Percentiles rank a stretch among this genome's conserved stretches.
phyloP scores from a whole-genome alignment of 1,140 invertebrate species.

The Dolichoris vasculosae region DNA sequence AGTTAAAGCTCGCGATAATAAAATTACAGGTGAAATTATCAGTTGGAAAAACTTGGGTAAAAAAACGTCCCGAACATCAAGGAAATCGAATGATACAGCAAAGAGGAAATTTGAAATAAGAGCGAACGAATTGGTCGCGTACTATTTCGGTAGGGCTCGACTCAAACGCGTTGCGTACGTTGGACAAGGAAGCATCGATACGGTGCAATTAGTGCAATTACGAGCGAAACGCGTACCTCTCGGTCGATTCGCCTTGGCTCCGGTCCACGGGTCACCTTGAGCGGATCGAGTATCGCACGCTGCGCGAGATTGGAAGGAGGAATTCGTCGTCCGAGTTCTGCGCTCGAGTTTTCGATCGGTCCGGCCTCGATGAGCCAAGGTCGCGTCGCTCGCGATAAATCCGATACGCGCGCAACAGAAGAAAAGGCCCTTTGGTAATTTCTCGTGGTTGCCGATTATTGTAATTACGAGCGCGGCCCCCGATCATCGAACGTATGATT shows the following conservation, averaged over 20 bases:
- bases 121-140: not conserved
- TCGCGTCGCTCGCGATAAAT: not conserved
- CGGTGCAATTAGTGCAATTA: not conserved
- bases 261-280: no score
- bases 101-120: not conserved
- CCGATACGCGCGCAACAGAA: not conserved
- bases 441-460: conserved; percentile 39
- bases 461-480: conserved; percentile 53
- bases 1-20: not conserved
- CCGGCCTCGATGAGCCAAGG: conserved; percentile 26
- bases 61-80: not conserved
- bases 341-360: not conserved
- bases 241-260: no score
- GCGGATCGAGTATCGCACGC: not conserved
- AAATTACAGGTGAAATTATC: not conserved
- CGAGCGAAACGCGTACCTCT: not conserved
- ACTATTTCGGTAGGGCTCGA: no score
- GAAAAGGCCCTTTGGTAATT: conserved; percentile 34
- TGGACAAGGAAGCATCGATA: not conserved
- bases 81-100: not conserved
- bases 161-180: not conserved
- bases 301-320: not conserved
- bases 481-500: conserved; percentile 49
- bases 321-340: not conserved
- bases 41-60: not conserved